These are phyloP conservation scores for Hemaris fuciformis DNA, from an alignment of 2,888 invertebrate genomes.

Conservation along the genomic window DNA sequence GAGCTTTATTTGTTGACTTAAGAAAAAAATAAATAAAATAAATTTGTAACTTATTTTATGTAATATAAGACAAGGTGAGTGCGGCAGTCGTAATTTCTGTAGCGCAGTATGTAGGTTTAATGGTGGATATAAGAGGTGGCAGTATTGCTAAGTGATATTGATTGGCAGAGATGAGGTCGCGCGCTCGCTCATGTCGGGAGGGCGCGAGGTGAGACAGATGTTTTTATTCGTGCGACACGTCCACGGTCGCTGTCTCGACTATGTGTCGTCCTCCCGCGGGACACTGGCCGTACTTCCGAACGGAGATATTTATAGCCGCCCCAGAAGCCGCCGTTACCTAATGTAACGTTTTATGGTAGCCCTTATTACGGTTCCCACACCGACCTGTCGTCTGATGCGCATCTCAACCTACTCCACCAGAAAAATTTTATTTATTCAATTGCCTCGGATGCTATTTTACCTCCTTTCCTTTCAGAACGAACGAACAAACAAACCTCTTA, in stretches of 20 bases:
- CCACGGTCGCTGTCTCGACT: slow-evolving; percentile 64
- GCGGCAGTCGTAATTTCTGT: slow-evolving; percentile 46
- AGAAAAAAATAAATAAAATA: slow-evolving; percentile 19
- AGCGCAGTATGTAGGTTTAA: slow-evolving; percentile 53
- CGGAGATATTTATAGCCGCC: slow-evolving; percentile 80
- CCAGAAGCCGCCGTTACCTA: slow-evolving; percentile 80
- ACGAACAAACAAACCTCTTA: not conserved
- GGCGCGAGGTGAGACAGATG: slow-evolving; percentile 65
- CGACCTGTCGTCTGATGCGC: slow-evolving; percentile 49
- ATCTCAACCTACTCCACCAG: slow-evolving; percentile 13
- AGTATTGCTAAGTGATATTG: slow-evolving; percentile 75
- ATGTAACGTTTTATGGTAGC: slow-evolving; percentile 80
- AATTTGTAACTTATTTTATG: slow-evolving; percentile 33
- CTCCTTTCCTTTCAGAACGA: not conserved
- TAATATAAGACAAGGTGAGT: slow-evolving; percentile 30
- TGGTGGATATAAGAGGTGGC: slow-evolving; percentile 57
- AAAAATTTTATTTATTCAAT: slow-evolving; percentile 65
- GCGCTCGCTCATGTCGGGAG: slow-evolving; percentile 38
- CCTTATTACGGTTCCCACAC: slow-evolving; percentile 76
- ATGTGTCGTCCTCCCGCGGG: slow-evolving; percentile 76
- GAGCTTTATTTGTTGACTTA: no score
- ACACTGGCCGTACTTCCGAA: slow-evolving; percentile 78
- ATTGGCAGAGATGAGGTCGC: slow-evolving; percentile 57
- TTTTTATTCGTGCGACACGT: slow-evolving; percentile 79
- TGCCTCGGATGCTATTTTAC: slow-evolving; percentile 28